Base-by-base conservation (phyloP, 2,888 invertebrate genomes). In the Idaea dimidiata region DNA sequence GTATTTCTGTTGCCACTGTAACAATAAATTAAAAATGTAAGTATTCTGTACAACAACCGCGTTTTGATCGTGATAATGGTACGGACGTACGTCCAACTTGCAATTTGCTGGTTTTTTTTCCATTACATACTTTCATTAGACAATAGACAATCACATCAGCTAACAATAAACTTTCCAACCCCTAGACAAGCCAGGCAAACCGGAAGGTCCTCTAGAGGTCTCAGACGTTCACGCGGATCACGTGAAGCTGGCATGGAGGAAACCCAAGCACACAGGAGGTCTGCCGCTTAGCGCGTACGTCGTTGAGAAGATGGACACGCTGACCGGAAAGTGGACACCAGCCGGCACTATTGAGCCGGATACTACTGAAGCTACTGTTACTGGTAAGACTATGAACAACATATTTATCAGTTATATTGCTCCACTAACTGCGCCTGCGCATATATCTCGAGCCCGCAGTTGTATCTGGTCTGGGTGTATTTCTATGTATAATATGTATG, bases 261-360 rank as follows among this genome's bases (percentile, higher is more conserved):
- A 97, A 78, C 99, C 99, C 0, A 97, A 97, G 84, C 99, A 99
- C 86, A 98, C 99, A 71, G 99, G 99, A 53, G 99, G 99, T 14
- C 88, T 97, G 57, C 98, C 99, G 5, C 94, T 99, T 70, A 96
- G 96, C 14, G 96, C 97, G 3, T 99, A 97, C 86, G 93, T 98
- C 1, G 94, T 99, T 68, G 99, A 99, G 92, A 99, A 99, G 89
- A 97, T 98, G 96, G 99, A 99, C 83, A 94, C 95, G 0, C 94
- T 96, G 43, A 96, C 97, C 24, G 98, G 98, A 2, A 95, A 96
- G 74, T 98, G 98, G 98, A 94, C 96, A 17, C 97, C 97, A 0
- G 97, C 97, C 65, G 97, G 97, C 16, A 95, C 96, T 66, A 95
- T 96, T 17, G 96, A 96, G 75, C 96, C 97, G 0, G 96, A 96